Evolutionary conservation across 2,888 invertebrate genomes (phyloP), one percentile per base, ranked within the genome.

Genomic region (Neria commutata): DNA sequence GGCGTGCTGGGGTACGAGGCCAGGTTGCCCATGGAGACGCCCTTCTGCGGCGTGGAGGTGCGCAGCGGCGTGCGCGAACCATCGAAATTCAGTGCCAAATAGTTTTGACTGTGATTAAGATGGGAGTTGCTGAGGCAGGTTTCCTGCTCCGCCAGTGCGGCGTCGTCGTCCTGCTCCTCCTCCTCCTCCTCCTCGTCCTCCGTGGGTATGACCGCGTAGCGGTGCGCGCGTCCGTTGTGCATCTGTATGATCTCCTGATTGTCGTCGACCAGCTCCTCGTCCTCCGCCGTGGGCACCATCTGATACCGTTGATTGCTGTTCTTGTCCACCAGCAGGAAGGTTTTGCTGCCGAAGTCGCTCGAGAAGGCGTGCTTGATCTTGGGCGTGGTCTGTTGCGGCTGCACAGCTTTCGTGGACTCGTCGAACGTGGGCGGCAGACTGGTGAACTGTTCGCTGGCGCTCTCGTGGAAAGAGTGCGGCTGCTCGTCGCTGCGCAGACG

Each of bases 271-370:
- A 82, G 60, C 58, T 82, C 82, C 60, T 82, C 82, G 67, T 86
- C 86, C 16, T 88, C 88, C 14, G 88, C 88, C 0, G 87, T 85
- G 33, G 88, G 88, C 61, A 88, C 88, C 6, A 89, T 86, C 79
- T 88, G 81, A 82, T 88, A 83, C 80, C 87, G 73, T 83, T 87
- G 74, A 81, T 77, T 82, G 83, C 73, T 82, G 33, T 81, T 81
- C 82, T 86, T 76, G 53, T 87, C 86, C 0, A 88, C 86, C 60
- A 82, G 69, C 1, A 82, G 68, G 40, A 81, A 80, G 0, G 81
- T 73, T 59, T 81, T 82, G 61, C 79, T 81, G 17, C 81, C 78
- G 55, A 81, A 82, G 56, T 82, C 82, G 46, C 80, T 81, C n/a
- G 81, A 81, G 59, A 82, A 82, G 8, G 81, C 81, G 24, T 80